These are phyloP conservation scores for Pygoscelis adeliae DNA, from an alignment of 2,113 vertebrate species.

Conservation along the genomic window DNA sequence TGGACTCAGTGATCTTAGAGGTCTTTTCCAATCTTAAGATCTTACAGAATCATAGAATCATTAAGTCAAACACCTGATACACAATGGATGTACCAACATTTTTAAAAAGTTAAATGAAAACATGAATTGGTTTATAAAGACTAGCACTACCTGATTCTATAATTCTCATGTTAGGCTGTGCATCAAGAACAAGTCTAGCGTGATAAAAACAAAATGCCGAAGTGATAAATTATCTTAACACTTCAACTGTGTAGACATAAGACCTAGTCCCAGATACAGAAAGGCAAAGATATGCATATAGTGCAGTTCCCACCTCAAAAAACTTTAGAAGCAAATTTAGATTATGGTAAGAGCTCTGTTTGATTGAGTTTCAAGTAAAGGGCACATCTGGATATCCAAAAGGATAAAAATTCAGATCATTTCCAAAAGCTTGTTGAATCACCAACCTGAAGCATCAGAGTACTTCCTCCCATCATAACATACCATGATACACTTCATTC, in stretches of 20 bases:
- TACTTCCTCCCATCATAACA: not conserved
- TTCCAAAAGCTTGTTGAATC: not conserved
- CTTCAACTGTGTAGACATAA: not conserved
- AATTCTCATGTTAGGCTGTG: not conserved
- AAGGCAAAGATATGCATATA: fast-evolving
- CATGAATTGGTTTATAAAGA: not conserved
- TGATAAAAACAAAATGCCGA: not conserved
- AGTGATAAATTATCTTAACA: not conserved
- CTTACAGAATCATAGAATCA: too few species aligned
- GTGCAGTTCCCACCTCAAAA: not conserved
- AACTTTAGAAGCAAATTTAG: not conserved
- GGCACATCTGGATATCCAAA: not conserved
- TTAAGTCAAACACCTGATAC: not conserved
- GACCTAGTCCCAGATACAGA: not conserved
- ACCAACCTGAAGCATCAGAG: not conserved
- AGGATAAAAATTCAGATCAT: not conserved
- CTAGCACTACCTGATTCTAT: fast-evolving
- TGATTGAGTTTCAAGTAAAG: not conserved
- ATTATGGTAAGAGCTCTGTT: not conserved
- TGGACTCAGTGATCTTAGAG: too few species aligned
- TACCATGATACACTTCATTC: not conserved
- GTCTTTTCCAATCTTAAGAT: too few species aligned
- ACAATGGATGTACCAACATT: not conserved
- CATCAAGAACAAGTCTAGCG: not conserved
- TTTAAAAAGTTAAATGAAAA: not conserved